Conservation (phyloP, 2,113 vertebrate species). For the Laterallus jamaicensis region DNA sequence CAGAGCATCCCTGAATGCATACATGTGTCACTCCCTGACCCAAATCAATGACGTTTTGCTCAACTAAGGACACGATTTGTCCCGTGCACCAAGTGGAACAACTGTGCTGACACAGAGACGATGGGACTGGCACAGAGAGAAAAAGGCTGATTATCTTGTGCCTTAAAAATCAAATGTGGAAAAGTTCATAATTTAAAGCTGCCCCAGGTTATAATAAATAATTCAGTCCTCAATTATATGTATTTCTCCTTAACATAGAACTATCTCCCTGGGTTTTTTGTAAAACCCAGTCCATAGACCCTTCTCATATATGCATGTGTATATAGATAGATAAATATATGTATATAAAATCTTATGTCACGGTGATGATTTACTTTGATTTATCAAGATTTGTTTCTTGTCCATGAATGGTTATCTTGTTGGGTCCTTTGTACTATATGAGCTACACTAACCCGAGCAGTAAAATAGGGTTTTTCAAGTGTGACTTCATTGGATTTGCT, state of each 20-base stretch:
- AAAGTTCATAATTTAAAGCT: conserved; percentile 61
- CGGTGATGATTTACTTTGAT: background rate
- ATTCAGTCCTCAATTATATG: conserved; percentile 4
- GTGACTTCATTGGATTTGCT: background rate
- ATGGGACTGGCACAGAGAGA: background rate
- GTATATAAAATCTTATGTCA: background rate
- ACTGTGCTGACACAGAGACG: background rate
- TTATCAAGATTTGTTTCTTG: background rate
- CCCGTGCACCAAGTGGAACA: accelerated
- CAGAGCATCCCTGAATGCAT: background rate
- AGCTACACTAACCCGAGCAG: background rate
- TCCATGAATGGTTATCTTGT: background rate
- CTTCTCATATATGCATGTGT: background rate
- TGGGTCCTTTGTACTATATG: background rate
- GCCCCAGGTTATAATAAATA: conserved; percentile 41
- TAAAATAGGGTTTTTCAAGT: background rate
- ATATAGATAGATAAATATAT: background rate
- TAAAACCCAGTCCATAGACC: background rate
- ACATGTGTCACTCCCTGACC: background rate
- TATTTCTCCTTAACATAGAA: background rate
- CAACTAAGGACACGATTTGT: background rate
- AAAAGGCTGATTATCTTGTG: background rate
- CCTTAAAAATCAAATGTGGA: background rate
- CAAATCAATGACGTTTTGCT: background rate
- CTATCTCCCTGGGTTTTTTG: background rate